Evolutionary conservation across 2,797 vertebrate genomes (phyloP).

Genomic region (Pseudomugil tenellus): DNA sequence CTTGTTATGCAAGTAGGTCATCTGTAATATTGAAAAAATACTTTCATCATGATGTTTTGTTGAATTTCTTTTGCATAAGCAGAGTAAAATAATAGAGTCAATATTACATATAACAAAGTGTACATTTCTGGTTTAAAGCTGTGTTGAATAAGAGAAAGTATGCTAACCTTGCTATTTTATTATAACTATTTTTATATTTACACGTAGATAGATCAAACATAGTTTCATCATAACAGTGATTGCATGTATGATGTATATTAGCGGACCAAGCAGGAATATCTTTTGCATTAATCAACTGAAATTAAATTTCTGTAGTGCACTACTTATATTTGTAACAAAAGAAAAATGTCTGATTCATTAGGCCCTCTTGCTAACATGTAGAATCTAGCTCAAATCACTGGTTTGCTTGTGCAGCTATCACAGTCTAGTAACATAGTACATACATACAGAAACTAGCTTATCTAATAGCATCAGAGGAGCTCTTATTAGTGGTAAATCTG

Average conservation of each 20-base stretch:
- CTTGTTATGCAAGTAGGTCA: conserved; percentile 8
- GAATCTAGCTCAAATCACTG: no score
- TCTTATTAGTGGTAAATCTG: conserved; percentile 29
- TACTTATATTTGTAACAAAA: background rate
- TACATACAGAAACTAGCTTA: background rate
- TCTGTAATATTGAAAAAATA: conserved; percentile 42
- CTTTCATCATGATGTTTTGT: conserved; percentile 24
- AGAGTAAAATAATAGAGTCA: conserved; percentile 22
- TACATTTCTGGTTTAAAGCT: background rate
- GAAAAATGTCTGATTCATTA: background rate
- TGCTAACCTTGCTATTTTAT: background rate
- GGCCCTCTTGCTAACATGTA: no score
- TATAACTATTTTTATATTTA: no score
- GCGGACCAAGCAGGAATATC: background rate
- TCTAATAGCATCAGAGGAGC: background rate
- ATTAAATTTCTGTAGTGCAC: no score
- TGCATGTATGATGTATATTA: background rate
- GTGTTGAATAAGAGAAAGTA: background rate
- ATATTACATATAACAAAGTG: conserved; percentile 23
- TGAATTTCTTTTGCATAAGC: conserved; percentile 35
- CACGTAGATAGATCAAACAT: background rate
- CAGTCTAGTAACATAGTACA: background rate
- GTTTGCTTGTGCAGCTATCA: background rate
- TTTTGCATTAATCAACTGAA: no score
- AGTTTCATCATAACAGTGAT: no score